Conservation (phyloP, 2,888 invertebrate genomes). For the Elysia crispata region DNA sequence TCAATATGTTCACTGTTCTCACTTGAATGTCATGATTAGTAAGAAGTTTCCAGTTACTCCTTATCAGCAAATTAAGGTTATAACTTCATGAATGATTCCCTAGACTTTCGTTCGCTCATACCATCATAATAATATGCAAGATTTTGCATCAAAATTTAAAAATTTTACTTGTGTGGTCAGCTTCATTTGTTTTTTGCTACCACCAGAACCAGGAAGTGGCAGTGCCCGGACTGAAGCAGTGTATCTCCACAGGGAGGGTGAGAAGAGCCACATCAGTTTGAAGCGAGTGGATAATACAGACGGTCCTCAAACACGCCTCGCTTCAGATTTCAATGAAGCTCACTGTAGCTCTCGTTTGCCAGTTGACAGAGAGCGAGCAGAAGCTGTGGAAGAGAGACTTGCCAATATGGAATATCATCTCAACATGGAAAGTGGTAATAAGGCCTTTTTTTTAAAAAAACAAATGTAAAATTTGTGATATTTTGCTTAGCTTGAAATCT, state of each 20-base stretch:
- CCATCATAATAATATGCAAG: too few relatives aligned
- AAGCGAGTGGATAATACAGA: constrained; percentile 77
- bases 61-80: too few relatives aligned
- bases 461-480: too few relatives aligned
- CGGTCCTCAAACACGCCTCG: constrained; percentile 68
- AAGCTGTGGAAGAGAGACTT: constrained; percentile 85
- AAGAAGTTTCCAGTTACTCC: not conserved
- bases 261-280: constrained; percentile 87
- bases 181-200: not conserved
- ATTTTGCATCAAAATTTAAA: too few relatives aligned
- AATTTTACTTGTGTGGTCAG: not conserved
- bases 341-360: constrained; percentile 2
- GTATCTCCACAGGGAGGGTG: constrained; percentile 85
- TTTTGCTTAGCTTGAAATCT: too few relatives aligned
- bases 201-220: constrained; percentile 77
- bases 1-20: too few relatives aligned
- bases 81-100: too few relatives aligned
- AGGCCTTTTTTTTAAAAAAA: too few relatives aligned
- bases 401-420: constrained; percentile 83
- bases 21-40: not conserved
- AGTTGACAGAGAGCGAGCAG: constrained; percentile 54
- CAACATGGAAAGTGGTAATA: constrained; percentile 73
- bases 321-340: constrained; percentile 38
- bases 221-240: constrained; percentile 89
- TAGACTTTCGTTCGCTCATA: too few relatives aligned